These are phyloP conservation scores for Melanocharis versteri DNA, from an alignment of 2,113 vertebrate species.

Conservation along the genomic window DNA sequence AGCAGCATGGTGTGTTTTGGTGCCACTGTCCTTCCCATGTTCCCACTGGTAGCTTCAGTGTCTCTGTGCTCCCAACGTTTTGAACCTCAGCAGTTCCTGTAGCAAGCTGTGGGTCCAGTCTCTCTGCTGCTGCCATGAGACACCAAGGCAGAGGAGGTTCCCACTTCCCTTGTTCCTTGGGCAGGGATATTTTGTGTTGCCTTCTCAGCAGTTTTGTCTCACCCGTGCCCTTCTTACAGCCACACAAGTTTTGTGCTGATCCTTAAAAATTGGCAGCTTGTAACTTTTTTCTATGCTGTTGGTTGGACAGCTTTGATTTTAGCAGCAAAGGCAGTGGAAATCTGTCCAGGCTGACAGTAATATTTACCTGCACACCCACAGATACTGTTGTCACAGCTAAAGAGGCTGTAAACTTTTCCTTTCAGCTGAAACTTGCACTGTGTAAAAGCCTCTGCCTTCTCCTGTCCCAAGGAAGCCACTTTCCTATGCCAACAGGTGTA, in stretches of 20 bases:
- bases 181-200: neutral
- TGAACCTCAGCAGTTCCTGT: neutral
- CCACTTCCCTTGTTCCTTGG: neutral
- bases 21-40: neutral
- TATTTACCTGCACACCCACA: neutral
- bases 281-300: neutral
- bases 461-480: neutral
- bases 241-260: neutral
- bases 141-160: neutral
- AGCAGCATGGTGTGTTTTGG: neutral
- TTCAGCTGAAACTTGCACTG: neutral
- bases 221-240: neutral
- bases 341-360: neutral
- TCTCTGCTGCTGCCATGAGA: neutral
- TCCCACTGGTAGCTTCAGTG: neutral
- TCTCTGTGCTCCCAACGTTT: rapidly evolving
- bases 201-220: neutral
- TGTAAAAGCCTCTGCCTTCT: neutral
- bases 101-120: neutral
- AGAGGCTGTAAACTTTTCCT: neutral
- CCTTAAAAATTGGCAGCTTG: neutral
- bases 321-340: neutral
- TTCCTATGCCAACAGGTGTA: neutral
- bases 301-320: neutral
- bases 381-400: neutral